Evolutionary conservation across 2,113 vertebrate genomes (phyloP), one percentile per base, ranked within the genome.

Genomic region (Cyphomyrus discorhynchus): DNA sequence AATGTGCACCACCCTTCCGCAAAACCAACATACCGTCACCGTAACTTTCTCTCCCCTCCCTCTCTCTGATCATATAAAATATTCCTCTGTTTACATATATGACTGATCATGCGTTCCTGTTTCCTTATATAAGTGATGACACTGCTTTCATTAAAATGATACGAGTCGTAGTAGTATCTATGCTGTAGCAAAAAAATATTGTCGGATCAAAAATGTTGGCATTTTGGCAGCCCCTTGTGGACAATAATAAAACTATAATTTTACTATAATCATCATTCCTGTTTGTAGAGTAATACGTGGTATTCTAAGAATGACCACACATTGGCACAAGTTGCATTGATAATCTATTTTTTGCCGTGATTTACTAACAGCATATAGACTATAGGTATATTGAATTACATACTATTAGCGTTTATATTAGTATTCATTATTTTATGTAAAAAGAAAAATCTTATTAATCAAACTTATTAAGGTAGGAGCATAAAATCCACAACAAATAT

Each of bases 21-120:
- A 80, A 90, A 86, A 80, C 47, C 52, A 39, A 70, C 93, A 92
- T 92, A 89, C 92, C 92, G 92, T 88, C 47, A 91, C 92, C 92
- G 92, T 88, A 52, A 91, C 92, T 90, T 90, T 24, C 50, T 46
- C 42, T 77, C 62, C 39, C 56, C 87, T 88, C 27, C 42, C 56
- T 88, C 53, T 88, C 19, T 84, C 45, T 84, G 13, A 19, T 42
- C 74, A 42, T 80, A 80, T 80, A 39, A 5, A 80, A 80, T 6
- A 19, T 19, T 8, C 15, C 74, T 39, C 11, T 80, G 35, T 80
- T 15, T 42, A 42, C 35, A 80, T 5, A 35, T 80, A 13, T 39
- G 74, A 80, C 35, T 42, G 74, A 80, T 80, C 13, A 35, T 39
- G 74, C 74, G 74, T 39, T 42, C 74, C 31, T 19, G 31, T 42